Percentiles rank a stretch among this genome's conserved stretches.
These are phyloP conservation scores for Chloropsis cyanopogon DNA, from an alignment of 2,113 vertebrate genomes.

Conservation along the genomic window DNA sequence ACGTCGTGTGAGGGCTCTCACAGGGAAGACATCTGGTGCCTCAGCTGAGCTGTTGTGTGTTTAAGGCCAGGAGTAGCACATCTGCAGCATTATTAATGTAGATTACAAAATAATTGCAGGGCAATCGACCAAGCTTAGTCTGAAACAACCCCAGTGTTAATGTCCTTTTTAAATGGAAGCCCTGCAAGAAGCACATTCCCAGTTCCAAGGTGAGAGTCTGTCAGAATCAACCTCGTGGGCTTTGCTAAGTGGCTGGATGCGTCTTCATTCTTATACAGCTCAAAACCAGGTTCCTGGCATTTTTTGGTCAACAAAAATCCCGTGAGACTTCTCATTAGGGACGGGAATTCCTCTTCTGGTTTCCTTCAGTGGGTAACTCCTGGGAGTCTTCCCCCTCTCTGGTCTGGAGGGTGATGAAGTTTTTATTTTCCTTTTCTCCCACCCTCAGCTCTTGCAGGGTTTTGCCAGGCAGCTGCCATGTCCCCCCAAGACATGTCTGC, in stretches of 20 bases:
- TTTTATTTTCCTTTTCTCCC: neutral
- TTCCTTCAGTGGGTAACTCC: neutral
- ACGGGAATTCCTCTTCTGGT: neutral
- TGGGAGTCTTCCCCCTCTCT: neutral
- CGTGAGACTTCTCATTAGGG: neutral
- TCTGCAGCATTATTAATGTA: neutral
- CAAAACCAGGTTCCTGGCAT: neutral
- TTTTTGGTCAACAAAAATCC: neutral
- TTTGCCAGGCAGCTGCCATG: neutral
- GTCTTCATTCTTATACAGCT: neutral
- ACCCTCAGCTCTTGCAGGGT: neutral
- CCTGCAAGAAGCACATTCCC: neutral
- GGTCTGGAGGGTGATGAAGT: accelerated
- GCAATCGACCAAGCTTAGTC: neutral
- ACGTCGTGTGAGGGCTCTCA: neutral
- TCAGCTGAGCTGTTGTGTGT: neutral
- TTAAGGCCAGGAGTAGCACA: neutral
- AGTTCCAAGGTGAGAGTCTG: neutral
- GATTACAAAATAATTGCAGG: slow-evolving; percentile 4
- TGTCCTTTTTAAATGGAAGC: neutral
- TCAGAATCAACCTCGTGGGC: neutral
- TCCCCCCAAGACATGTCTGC: neutral
- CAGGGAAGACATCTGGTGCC: slow-evolving; percentile 32
- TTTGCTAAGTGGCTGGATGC: neutral
- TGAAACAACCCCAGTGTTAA: neutral